Conservation (phyloP, 2,797 vertebrate species). For the Oceanodroma leucorhoa region DNA sequence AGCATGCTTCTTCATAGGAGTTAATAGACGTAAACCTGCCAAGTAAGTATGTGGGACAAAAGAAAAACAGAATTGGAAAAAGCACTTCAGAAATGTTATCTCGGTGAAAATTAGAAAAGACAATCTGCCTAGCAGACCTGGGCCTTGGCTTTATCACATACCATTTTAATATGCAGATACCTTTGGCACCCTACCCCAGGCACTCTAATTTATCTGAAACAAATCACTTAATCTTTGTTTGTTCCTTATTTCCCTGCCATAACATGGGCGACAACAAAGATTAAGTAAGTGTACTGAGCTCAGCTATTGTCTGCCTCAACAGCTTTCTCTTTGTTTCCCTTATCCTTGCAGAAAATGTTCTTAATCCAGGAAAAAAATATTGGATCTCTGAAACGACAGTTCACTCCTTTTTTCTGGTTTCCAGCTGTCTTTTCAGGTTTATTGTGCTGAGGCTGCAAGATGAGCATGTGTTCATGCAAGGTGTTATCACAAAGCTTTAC, state of each 20-base stretch:
- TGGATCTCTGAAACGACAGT: not conserved
- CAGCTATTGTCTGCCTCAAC: not conserved
- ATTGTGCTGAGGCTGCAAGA: not conserved
- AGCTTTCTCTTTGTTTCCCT: not conserved
- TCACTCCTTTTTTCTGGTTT: not conserved
- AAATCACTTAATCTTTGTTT: not conserved
- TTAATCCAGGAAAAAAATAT: not conserved
- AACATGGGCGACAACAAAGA: not conserved
- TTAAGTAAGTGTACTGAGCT: not conserved
- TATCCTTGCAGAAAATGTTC: not conserved
- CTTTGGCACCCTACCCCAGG: not conserved
- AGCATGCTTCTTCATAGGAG: not conserved
- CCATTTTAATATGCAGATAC: not conserved
- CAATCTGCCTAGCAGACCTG: not conserved
- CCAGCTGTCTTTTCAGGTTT: not conserved
- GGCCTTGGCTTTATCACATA: not conserved
- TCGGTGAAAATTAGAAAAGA: not conserved
- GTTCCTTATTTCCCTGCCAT: not conserved
- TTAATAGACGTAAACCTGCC: not conserved
- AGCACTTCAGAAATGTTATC: too few relatives aligned
- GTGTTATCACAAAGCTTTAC: not conserved
- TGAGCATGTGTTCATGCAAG: not conserved
- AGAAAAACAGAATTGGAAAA: not conserved
- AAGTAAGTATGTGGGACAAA: not conserved
- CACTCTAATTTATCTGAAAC: not conserved